Percentiles rank a stretch among this genome's conserved stretches.
Evolutionary conservation across 1,140 invertebrate genomes (phyloP).

Genomic region (Lanistes nyassanus): DNA sequence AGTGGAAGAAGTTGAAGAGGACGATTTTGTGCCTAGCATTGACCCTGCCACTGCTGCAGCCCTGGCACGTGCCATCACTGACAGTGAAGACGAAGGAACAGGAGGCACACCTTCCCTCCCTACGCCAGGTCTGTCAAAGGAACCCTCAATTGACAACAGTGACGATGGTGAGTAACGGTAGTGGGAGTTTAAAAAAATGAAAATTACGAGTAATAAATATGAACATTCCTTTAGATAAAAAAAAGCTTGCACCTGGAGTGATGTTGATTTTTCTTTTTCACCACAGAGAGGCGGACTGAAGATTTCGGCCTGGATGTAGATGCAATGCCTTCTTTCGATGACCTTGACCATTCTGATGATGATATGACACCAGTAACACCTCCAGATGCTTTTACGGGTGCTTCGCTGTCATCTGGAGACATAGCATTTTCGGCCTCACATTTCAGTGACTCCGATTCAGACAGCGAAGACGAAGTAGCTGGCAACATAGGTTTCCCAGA

Average conservation of each 20-base stretch:
- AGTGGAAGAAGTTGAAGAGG: slow-evolving; percentile 22
- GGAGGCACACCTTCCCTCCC: slow-evolving; percentile 41
- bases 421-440: slow-evolving; percentile 46
- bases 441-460: slow-evolving; percentile 47
- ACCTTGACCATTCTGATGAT: slow-evolving; percentile 57
- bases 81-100: slow-evolving; percentile 58
- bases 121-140: slow-evolving; percentile 52
- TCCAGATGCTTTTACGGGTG: slow-evolving; percentile 1
- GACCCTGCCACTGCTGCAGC: slow-evolving; percentile 53
- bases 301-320: slow-evolving; percentile 51
- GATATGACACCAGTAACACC: slow-evolving; percentile 34
- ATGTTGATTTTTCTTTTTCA: slow-evolving; percentile 16
- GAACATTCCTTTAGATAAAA: not conserved
- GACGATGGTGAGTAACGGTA: slow-evolving; percentile 40
- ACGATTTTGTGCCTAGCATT: slow-evolving; percentile 27
- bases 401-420: slow-evolving; percentile 18
- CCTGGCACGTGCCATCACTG: slow-evolving; percentile 57
- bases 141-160: slow-evolving; percentile 50
- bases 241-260: not conserved
- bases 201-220: not conserved
- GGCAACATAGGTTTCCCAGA: slow-evolving; percentile 38
- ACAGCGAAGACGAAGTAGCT: slow-evolving; percentile 41
- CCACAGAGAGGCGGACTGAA: slow-evolving; percentile 31
- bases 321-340: slow-evolving; percentile 57
- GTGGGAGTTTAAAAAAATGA: not conserved